Conservation (phyloP, 1,140 invertebrate species). For the Brachionus koreanus region DNA sequence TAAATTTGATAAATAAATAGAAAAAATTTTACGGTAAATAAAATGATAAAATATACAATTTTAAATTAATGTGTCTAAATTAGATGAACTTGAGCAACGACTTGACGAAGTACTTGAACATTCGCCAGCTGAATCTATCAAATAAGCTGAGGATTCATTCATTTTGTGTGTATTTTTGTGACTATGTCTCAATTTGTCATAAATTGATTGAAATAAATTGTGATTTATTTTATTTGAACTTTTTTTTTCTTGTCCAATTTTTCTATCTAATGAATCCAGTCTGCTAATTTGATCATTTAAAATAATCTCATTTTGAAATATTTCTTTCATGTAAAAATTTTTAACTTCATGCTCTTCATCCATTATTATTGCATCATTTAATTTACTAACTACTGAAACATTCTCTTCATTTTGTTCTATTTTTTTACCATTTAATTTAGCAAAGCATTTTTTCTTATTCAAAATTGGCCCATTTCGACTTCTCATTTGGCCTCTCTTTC, state of each 20-base stretch:
- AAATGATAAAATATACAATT: neutral
- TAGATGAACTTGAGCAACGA: neutral
- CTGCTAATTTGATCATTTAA: neutral
- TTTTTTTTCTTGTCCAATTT: neutral
- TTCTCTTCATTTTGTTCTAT: neutral
- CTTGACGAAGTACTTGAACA: constrained; percentile 6
- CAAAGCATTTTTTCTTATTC: neutral
- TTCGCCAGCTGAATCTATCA: neutral
- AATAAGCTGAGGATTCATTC: neutral
- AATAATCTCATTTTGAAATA: constrained; percentile 10
- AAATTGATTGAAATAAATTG: neutral
- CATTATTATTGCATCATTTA: neutral
- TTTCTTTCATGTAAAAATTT: neutral
- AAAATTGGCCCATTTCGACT: neutral
- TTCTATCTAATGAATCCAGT: neutral
- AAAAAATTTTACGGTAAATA: neutral
- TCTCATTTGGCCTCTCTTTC: neutral
- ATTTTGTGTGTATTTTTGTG: neutral
- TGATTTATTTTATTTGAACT: neutral
- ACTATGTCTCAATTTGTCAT: neutral
- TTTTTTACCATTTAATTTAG: neutral
- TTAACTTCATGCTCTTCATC: neutral
- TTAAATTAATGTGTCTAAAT: neutral
- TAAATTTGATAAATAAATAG: too few relatives aligned
- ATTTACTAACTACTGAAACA: neutral